Base-by-base conservation (phyloP, 2,888 invertebrate species). In the Amphipyra tragopoginis region DNA sequence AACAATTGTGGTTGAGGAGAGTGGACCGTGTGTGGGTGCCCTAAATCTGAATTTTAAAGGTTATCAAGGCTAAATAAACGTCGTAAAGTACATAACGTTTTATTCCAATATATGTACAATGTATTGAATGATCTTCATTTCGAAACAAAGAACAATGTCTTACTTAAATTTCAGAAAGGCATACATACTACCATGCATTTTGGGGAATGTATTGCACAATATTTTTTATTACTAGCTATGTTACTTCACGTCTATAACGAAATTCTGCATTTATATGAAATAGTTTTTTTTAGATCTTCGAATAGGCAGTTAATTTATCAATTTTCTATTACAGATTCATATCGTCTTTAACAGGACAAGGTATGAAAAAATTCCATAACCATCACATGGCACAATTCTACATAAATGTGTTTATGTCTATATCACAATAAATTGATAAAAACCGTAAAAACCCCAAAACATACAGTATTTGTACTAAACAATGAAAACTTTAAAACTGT, bases 201-300 rank as follows among this genome's bases (percentile, higher is more conserved):
- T 86, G 87, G 89, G 90, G 90, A 90, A 90, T 90, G 90, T 90
- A 87, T 89, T 88, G 86, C 87, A 89, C 87, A 77, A 77, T 59
- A 29, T 66, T 71, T 72, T 80, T 65, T 60, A 60, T 50, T 36
- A 65, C 62, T 65, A 75, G 47, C 59, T 60, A 49, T 45, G 34
- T 47, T 38, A 43, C 34, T 42, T 47, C 53, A 48, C 34, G 8
- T 50, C 43, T 39, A 51, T 39, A 52, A 59, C 39, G 5, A 52
- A 47, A 50, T 45, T 39, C n/a, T 48, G 49, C 33, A 53, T 13
- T 47, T 42, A 44, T 9, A 62, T 36, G 33, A 47, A 60, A 47
- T 49, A 43, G n/a, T 55, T 33, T 8, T 8, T 26, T 40, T 59
- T 59, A 38, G 13, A 29, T 55, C 15, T 42, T 39, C 13, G 40